Base-by-base conservation (phyloP, 1,140 invertebrate genomes). In the Harpegnathos saltator region DNA sequence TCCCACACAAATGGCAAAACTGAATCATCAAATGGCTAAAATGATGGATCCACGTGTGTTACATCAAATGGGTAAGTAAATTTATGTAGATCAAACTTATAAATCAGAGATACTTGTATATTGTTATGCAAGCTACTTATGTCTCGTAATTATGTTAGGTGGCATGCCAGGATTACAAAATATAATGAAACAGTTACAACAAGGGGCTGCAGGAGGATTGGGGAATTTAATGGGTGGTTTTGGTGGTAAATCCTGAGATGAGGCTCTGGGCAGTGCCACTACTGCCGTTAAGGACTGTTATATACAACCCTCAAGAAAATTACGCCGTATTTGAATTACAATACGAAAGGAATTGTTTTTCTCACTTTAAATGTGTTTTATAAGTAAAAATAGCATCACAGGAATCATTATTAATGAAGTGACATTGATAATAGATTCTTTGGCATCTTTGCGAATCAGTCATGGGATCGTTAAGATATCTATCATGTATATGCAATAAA, bases 11-110 rank as follows among this genome's bases (percentile, higher is more conserved):
- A 99, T 99, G 98, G 97, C 98, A 0, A 99, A 99, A 95, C 95
- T 99, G 0, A 99, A 99, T 95, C 98, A 99, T 95, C 99, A 99
- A 95, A 99, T 99, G 98, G 99, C 99, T 5, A 99, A 99, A 93
- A 99, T 99, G 98, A 99, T 99, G 97, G 99, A 99, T 95, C 99
- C 99, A 0, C 95, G 98, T 87, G 98, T 99, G 74, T 95, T 99
- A 58, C 98, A 99, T 90, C 97, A 98, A 95, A 98, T 98, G 97
- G 97, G 97, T 97, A 92, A 92, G 93, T 89, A 59, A 54, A 72
- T 66, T 58, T 50, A 24, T 14, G 33, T 14, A 15, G 0, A 29
- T 54, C 24, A 3, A 72, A 56, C 66, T 69, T 29, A 68, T 29
- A 59, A 26, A 4, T 61, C 17, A 52, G 24, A 80, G 33, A 50